These are phyloP conservation scores for Patiria pectinifera DNA, from an alignment of 53 echinoderm and acorn worm species.

Conservation along the genomic window DNA sequence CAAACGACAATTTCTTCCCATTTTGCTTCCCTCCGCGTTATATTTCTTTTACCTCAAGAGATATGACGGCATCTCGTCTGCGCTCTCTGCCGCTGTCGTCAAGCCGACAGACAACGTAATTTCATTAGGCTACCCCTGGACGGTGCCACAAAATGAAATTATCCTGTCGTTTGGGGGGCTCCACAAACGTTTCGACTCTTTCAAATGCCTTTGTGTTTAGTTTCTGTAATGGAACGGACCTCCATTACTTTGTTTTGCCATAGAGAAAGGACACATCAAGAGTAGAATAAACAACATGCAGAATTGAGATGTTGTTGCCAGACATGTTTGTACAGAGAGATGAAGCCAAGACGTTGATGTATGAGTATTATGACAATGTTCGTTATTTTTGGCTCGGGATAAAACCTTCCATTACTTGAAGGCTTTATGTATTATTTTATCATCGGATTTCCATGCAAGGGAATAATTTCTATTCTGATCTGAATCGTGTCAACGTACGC, in stretches of 20 bases:
- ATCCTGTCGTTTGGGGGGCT: conserved; percentile 3
- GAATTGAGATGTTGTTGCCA: neutral
- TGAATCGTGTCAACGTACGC: too few species aligned
- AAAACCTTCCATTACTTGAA: too few species aligned
- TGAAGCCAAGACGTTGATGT: too few species aligned
- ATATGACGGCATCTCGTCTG: neutral
- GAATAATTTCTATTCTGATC: too few species aligned
- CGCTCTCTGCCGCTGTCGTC: neutral
- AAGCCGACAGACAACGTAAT: conserved; percentile 14
- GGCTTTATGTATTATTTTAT: too few species aligned
- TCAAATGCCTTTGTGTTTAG: neutral
- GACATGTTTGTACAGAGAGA: neutral
- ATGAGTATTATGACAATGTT: too few species aligned
- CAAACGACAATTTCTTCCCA: neutral
- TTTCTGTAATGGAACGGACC: neutral
- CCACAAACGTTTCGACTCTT: neutral
- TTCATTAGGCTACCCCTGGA: conserved; percentile 31
- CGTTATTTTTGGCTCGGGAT: too few species aligned
- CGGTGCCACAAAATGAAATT: conserved; percentile 23
- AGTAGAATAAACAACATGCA: neutral
- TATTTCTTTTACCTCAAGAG: neutral
- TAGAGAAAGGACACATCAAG: neutral
- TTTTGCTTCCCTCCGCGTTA: neutral
- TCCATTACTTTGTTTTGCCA: neutral
- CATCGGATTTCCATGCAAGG: too few species aligned